phyloP scores from a whole-genome alignment of 2,888 invertebrate genomes.

The Formica aserva region DNA sequence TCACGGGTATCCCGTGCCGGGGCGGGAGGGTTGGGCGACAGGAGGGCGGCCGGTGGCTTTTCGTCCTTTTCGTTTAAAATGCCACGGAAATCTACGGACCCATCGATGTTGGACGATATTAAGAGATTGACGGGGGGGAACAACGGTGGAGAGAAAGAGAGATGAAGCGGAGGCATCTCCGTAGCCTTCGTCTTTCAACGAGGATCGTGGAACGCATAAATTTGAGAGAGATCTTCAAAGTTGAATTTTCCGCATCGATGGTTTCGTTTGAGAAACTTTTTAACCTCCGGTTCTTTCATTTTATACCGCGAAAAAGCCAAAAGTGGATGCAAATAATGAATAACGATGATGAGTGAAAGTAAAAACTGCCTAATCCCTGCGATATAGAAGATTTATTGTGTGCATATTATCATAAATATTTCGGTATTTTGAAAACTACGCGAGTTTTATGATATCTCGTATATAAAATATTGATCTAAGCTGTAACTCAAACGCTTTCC shows the following conservation, averaged over 20 bases:
- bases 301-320: not conserved
- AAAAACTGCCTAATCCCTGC: not conserved
- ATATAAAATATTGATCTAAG: not conserved
- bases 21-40: not conserved
- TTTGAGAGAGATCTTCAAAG: slow-evolving; percentile 56
- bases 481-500: not conserved
- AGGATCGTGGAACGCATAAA: slow-evolving; percentile 66
- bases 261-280: slow-evolving; percentile 58
- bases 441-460: not conserved
- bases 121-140: slow-evolving; percentile 6
- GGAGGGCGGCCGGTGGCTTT: not conserved
- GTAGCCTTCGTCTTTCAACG: slow-evolving; percentile 7
- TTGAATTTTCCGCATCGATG: slow-evolving; percentile 40
- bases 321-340: slow-evolving; percentile 57
- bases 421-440: not conserved
- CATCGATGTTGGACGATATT: slow-evolving; percentile 29
- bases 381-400: not conserved
- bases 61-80: slow-evolving; percentile 53
- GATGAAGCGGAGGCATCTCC: slow-evolving; percentile 8
- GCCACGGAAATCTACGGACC: slow-evolving; percentile 54
- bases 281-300: slow-evolving; percentile 54
- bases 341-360: slow-evolving; percentile 45
- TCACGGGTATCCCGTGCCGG: slow-evolving; percentile 13
- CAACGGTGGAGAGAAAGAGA: not conserved
- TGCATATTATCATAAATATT: not conserved